phyloP scores from a whole-genome alignment of 2,888 invertebrate species.

The Macroteleia sp. region DNA sequence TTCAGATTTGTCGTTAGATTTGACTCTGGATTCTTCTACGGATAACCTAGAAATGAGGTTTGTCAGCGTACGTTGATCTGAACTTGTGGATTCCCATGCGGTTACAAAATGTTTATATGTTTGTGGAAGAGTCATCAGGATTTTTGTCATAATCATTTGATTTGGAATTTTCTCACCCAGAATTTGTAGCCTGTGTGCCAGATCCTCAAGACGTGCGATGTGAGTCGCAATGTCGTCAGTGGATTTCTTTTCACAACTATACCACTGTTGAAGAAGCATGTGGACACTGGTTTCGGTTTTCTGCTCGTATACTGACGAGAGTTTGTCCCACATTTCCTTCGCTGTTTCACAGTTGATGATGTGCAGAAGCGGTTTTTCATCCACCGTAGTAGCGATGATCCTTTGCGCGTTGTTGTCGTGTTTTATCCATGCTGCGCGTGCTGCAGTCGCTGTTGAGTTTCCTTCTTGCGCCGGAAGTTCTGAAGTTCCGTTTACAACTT shows the following conservation, averaged over 20 bases:
- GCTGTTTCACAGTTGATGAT: too few relatives aligned
- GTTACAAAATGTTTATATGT: conserved; percentile 48
- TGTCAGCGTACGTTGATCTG: conserved; percentile 12
- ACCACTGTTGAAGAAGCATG: conserved; percentile 66
- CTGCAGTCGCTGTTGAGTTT: too few relatives aligned
- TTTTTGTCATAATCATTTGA: conserved; percentile 60
- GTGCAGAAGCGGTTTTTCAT: too few relatives aligned
- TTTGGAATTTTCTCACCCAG: conserved; percentile 59
- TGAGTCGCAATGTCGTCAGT: conserved; percentile 61
- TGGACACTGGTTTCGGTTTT: conserved; percentile 67
- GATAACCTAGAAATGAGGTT: conserved; percentile 45
- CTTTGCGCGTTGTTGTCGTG: too few relatives aligned
- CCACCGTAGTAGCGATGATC: too few relatives aligned
- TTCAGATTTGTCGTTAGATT: conserved; percentile 13
- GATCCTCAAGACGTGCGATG: conserved; percentile 62
- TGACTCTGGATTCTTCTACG: conserved; percentile 32
- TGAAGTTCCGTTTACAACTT: too few relatives aligned
- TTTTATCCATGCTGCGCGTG: too few relatives aligned
- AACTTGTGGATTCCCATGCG: conserved; percentile 66
- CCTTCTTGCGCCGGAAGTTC: too few relatives aligned
- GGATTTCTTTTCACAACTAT: conserved; percentile 37
- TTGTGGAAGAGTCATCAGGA: conserved; percentile 62
- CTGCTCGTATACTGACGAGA: too few relatives aligned
- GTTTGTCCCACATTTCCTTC: too few relatives aligned
- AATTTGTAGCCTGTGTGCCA: conserved; percentile 46